Evolutionary conservation across 2,797 vertebrate genomes (phyloP).

Genomic region (Lepus oiostolus): DNA sequence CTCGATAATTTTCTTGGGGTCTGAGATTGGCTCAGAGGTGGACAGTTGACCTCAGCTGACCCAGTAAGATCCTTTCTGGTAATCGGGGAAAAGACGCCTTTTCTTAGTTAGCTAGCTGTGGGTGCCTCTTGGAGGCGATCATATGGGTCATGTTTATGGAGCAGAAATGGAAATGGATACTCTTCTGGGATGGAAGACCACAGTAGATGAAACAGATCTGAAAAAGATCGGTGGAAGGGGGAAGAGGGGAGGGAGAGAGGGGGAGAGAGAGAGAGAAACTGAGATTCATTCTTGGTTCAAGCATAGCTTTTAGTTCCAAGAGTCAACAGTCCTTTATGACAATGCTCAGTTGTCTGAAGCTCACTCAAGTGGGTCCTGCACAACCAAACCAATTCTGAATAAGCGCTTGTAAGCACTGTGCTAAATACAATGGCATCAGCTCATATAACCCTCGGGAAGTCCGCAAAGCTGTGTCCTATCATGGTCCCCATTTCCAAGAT

Average conservation of each 20-base stretch:
- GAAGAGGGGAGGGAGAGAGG: neutral
- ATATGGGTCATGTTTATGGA: neutral
- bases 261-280: neutral
- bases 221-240: neutral
- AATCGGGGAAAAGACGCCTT: neutral
- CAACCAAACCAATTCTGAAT: neutral
- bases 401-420: too few species aligned
- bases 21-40: neutral
- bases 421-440: neutral
- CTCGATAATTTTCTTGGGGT: neutral
- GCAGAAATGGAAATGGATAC: neutral
- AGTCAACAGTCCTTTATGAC: neutral
- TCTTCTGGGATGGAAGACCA: neutral
- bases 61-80: neutral
- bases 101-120: neutral
- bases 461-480: fast-evolving
- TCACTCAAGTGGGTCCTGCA: neutral
- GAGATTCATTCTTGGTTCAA: neutral
- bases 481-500: neutral
- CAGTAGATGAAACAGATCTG: neutral
- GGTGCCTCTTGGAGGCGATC: neutral
- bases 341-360: neutral
- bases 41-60: neutral
- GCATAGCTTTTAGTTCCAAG: neutral
- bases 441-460: neutral